Conservation (phyloP, 2,797 vertebrate species). For the Streptopelia turtur region DNA sequence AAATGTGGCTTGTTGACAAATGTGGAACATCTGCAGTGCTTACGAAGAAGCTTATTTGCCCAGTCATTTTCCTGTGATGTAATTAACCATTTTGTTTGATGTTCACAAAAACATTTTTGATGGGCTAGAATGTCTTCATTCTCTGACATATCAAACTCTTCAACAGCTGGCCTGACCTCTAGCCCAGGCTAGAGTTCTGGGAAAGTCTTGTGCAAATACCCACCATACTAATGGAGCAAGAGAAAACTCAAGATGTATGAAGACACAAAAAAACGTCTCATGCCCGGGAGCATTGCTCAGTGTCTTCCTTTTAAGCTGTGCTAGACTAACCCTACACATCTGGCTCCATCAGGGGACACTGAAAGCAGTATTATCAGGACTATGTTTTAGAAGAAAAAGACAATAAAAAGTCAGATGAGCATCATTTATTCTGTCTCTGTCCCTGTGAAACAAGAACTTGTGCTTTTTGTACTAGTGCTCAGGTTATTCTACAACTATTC, state of each 20-base stretch:
- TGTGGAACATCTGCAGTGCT: not conserved
- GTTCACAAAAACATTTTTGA: not conserved
- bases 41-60: not conserved
- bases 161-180: not conserved
- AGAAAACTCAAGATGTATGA: not conserved
- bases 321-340: not conserved
- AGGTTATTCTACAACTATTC: not conserved
- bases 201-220: not conserved
- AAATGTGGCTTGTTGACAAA: not conserved
- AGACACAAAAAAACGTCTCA: not conserved
- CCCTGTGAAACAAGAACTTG: not conserved
- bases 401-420: not conserved
- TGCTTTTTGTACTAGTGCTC: not conserved
- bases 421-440: not conserved
- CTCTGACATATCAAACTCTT: not conserved
- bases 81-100: not conserved
- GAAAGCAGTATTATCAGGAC: not conserved
- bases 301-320: not conserved
- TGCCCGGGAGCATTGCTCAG: not conserved
- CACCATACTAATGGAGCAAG: not conserved
- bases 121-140: not conserved
- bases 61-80: constrained; percentile 39
- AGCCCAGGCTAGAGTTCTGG: not conserved
- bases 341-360: not conserved
- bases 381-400: not conserved